Base-by-base conservation (phyloP, 2,888 invertebrate species). In the Chydorus sphaericus region DNA sequence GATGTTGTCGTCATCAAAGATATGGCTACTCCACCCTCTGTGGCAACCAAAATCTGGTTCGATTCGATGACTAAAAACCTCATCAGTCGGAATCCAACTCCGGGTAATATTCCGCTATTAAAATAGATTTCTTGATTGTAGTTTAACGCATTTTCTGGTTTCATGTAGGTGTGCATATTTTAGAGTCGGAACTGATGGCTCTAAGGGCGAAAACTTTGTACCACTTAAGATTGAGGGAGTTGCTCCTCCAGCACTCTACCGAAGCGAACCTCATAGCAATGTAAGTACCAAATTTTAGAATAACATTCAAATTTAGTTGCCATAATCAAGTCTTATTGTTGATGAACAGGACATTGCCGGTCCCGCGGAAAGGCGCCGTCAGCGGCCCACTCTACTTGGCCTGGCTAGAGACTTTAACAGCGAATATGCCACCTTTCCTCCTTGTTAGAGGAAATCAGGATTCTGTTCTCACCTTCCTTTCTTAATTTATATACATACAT, bases 381-480 rank as follows among this genome's bases (percentile, higher is more conserved):
- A 88, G 92, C 2, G 87, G 92, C 2, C 83, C 89, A 1, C 74
- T 96, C 51, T 96, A 94, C 73, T 88, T 94, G 89, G 85, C 91
- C 11, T 97, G 96, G 96, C 70, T 97, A 64, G 96, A 96, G 73
- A 80, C 84, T 65, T 75, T 96, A 63, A 90, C 92, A 29, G 65
- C 66, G 53, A 70, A 70, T 60, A 78, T 96, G 73, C 93, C 92
- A 33, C 93, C 96, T 0, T 70, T 73, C 55, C 65, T 77, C 4
- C 56, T 63, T 16, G 60, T 62, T 37, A 57, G 63, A 36, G 63
- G 63, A 37, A 63, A 63, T 58, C 63, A 63, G 54, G 60, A 61
- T 7, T 63, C 63, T 11, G 63, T 63, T 14, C 59, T 63, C 36
- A 63, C 63, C 28, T 62, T 48, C n/a, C n/a, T n/a, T n/a, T n/a